Conservation (phyloP, 2,888 invertebrate species). For the Cantharis nigra region DNA sequence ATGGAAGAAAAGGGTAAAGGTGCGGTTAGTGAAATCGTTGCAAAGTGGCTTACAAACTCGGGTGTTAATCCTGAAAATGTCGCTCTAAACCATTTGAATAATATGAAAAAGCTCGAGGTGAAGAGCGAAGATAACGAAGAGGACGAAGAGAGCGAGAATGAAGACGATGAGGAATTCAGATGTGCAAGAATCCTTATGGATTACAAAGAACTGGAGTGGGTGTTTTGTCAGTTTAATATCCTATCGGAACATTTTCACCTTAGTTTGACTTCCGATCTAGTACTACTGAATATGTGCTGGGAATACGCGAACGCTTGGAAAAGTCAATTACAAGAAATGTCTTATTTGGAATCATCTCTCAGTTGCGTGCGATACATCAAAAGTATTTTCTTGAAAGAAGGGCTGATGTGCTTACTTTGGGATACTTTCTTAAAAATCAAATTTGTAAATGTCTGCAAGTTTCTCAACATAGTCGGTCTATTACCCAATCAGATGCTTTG, state of each 20-base stretch:
- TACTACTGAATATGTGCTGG: constrained; percentile 89
- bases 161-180: neutral
- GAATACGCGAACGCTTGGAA: constrained; percentile 89
- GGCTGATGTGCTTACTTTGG: constrained; percentile 86
- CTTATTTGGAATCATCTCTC: constrained; percentile 72
- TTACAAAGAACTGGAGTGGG: constrained; percentile 46
- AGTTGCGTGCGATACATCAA: constrained; percentile 70
- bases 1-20: constrained; percentile 72
- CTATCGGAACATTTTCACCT: constrained; percentile 82
- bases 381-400: constrained; percentile 72
- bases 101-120: constrained; percentile 35
- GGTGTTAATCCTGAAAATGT: constrained; percentile 71
- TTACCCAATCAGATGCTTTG: constrained; percentile 85
- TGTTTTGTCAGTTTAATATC: constrained; percentile 67
- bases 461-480: constrained; percentile 82
- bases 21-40: constrained; percentile 86
- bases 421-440: constrained; percentile 83
- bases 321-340: constrained; percentile 69
- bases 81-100: constrained; percentile 58
- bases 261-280: constrained; percentile 77
- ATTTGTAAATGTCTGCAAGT: constrained; percentile 74
- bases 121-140: constrained; percentile 35
- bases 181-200: constrained; percentile 1
- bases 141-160: constrained; percentile 1
- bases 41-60: constrained; percentile 81